Conservation (phyloP, 2,797 vertebrate species). For the Allobates femoralis region DNA sequence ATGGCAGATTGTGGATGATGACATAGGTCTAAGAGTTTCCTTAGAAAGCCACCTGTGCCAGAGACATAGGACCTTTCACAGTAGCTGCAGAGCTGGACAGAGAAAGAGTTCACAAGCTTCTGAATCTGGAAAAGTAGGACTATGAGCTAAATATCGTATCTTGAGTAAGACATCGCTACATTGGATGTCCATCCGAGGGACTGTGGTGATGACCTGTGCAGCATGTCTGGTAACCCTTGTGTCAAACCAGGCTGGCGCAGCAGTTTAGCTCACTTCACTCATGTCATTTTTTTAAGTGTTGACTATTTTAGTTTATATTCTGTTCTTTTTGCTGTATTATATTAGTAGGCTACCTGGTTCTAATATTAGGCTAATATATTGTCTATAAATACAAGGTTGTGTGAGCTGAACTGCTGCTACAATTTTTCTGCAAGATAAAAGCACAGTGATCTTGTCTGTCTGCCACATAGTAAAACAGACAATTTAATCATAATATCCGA, state of each 20-base stretch:
- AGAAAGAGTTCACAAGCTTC: conserved; percentile 51
- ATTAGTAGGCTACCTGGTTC: neutral
- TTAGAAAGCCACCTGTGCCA: conserved; percentile 75
- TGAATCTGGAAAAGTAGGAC: conserved; percentile 35
- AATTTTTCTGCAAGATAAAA: neutral
- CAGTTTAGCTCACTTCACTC: conserved; percentile 5
- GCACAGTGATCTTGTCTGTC: conserved; percentile 9
- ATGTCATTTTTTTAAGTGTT: conserved; percentile 2
- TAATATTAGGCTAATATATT: neutral
- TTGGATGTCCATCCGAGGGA: conserved; percentile 66
- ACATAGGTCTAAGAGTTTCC: conserved; percentile 71
- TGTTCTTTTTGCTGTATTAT: conserved; percentile 11
- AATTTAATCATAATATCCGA: neutral
- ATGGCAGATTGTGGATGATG: conserved; percentile 58
- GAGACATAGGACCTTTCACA: conserved; percentile 67
- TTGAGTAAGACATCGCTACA: conserved; percentile 73
- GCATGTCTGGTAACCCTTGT: neutral
- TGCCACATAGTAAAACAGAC: neutral
- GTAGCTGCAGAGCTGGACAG: conserved; percentile 65
- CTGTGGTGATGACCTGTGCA: conserved; percentile 67
- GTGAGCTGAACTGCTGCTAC: conserved; percentile 21
- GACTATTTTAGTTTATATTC: neutral
- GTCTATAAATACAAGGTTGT: neutral
- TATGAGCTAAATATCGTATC: conserved; percentile 48
- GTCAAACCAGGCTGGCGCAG: conserved; percentile 9